These are phyloP conservation scores for Tachysurus fulvidraco DNA, from an alignment of 2,113 vertebrate species.

Conservation along the genomic window DNA sequence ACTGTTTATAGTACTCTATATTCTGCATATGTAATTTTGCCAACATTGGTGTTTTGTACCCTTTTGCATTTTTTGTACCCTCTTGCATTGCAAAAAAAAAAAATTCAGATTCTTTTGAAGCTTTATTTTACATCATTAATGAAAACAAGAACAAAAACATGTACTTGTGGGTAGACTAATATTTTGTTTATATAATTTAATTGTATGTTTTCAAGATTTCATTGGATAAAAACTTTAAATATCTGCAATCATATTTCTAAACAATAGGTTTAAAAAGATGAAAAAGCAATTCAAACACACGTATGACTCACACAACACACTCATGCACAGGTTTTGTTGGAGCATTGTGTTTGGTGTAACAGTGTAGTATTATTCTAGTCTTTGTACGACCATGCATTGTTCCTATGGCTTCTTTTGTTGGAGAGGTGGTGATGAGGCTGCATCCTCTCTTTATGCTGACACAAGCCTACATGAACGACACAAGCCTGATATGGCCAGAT, in stretches of 20 bases:
- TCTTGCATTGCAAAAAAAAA: too few relatives aligned
- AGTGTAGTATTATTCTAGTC: slow-evolving; percentile 54
- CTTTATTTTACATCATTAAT: not conserved
- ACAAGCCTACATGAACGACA: slow-evolving; percentile 43
- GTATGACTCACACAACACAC: slow-evolving; percentile 22
- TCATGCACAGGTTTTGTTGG: slow-evolving; percentile 35
- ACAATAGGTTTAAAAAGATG: slow-evolving; percentile 17
- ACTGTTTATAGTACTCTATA: not conserved
- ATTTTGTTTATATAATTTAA: not conserved
- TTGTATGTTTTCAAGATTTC: not conserved
- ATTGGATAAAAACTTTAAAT: not conserved
- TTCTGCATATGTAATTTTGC: not conserved
- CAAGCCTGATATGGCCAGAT: slow-evolving; percentile 46
- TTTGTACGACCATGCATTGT: slow-evolving; percentile 58
- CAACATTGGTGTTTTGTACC: not conserved
- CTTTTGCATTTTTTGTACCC: not conserved
- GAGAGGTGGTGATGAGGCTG: slow-evolving; percentile 47
- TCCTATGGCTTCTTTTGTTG: slow-evolving; percentile 52
- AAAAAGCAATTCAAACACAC: slow-evolving; percentile 11
- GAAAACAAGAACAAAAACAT: not conserved
- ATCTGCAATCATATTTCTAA: slow-evolving; percentile 1
- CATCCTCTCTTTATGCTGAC: slow-evolving; percentile 59
- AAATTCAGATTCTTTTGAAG: not conserved
- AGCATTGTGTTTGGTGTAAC: slow-evolving; percentile 54
- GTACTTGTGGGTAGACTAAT: not conserved